phyloP scores from a whole-genome alignment of 2,113 vertebrate species.

The Catharus fuscescens region DNA sequence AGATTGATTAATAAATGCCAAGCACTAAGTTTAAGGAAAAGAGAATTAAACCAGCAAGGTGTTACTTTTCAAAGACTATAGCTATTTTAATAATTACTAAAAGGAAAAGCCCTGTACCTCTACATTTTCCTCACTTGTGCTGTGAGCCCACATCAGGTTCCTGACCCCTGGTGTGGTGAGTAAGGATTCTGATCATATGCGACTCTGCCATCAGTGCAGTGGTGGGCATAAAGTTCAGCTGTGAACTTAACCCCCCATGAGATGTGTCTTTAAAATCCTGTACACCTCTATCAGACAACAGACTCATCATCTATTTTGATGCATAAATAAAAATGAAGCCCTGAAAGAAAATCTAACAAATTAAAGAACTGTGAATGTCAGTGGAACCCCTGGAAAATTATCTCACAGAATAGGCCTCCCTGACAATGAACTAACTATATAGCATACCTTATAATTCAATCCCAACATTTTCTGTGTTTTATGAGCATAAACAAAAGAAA shows the following conservation, averaged over 20 bases:
- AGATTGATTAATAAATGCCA: background rate
- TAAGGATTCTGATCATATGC: background rate
- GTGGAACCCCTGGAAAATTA: background rate
- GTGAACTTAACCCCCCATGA: background rate
- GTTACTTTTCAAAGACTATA: background rate
- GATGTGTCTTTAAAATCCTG: background rate
- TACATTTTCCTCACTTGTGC: background rate
- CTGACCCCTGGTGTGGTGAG: background rate
- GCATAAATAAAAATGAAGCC: background rate
- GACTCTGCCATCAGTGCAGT: background rate
- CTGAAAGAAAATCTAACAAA: background rate
- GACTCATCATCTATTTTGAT: background rate
- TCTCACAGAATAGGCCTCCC: background rate
- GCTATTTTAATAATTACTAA: background rate
- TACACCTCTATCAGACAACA: background rate
- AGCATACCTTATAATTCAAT: background rate
- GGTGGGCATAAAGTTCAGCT: background rate
- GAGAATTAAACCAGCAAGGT: background rate
- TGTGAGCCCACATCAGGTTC: background rate
- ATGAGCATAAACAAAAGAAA: background rate
- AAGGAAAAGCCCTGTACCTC: background rate
- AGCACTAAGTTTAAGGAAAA: background rate
- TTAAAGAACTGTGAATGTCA: background rate
- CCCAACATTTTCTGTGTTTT: background rate
- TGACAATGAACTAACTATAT: background rate